Evolutionary conservation across 2,888 invertebrate species (phyloP), one percentile per base, ranked within the genome.

Genomic region (Rhogogaster chlorosoma): DNA sequence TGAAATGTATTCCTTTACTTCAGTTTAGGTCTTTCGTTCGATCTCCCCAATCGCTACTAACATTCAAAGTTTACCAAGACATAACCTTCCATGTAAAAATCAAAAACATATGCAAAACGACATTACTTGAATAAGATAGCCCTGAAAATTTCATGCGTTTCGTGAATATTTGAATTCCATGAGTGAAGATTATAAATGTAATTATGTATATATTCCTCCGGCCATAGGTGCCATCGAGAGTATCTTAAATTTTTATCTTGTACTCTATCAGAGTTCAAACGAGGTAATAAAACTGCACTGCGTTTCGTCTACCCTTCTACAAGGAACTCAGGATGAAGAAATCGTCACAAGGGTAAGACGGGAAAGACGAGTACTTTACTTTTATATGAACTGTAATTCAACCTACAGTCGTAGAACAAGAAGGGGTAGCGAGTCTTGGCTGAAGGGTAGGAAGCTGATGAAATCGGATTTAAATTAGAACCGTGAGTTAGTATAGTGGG

Each of bases 1-100:
- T 61, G 61, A 36, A 57, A 38, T 61, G 32, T 61, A 36, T 80
- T 61, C 64, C 45, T 64, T 64, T 36, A 61, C 38, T 80, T 22
- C n/a, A 36, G n/a, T 61, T 64, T 36, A 80, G 36, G 3, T n/a
- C 18, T 49, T 75, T 83, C 6, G 4, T 32, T 77, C 15, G 18
- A 26, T 77, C 49, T 32, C n/a, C 57, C 22, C 12, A 12, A 64
- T 64, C 10, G 10, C 57, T 57, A n/a, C n/a, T 57, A 9, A 57
- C 57, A 6, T 57, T n/a, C 2, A 57, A 22, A 57, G 22, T 57
- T 57, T 9, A 57, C 29, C 29, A 64, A 29, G 10, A 12, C 64
- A 26, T 64, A 29, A 26, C 64, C 64, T 64, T 64, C 29, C 3
- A 26, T 12, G 64, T 22, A 29, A 26, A 26, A 57, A 57, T n/a